Percentiles rank a stretch among this genome's conserved stretches.
Evolutionary conservation across 2,888 invertebrate species (phyloP).

Genomic region (Apamea monoglypha): DNA sequence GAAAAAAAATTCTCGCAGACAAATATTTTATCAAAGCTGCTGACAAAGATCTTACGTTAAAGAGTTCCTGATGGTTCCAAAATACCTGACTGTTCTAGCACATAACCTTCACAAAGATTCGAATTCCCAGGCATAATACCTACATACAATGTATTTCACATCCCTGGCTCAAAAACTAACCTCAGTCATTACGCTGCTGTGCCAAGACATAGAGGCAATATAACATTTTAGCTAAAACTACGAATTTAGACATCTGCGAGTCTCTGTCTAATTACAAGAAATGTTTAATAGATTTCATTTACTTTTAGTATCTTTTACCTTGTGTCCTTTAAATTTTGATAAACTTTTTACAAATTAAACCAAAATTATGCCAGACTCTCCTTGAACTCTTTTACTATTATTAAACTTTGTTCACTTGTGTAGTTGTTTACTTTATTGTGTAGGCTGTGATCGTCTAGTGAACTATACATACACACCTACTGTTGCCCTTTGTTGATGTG

Average conservation of each 20-base stretch:
- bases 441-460: not conserved
- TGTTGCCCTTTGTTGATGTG: not conserved
- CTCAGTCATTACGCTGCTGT: not conserved
- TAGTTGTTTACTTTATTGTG: not conserved
- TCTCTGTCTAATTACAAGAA: not conserved
- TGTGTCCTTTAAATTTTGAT: not conserved
- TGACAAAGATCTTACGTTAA: not conserved
- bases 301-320: too few species aligned
- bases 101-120: conserved; percentile 6
- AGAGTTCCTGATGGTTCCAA: not conserved
- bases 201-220: not conserved
- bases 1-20: not conserved
- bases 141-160: not conserved
- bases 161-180: not conserved
- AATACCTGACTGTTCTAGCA: not conserved
- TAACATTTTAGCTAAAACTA: not conserved
- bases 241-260: not conserved
- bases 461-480: not conserved
- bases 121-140: too few species aligned
- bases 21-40: not conserved
- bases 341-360: not conserved
- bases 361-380: not conserved
- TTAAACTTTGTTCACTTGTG: not conserved
- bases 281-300: too few species aligned
- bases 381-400: not conserved